Conservation (phyloP, 2,797 vertebrate species). For the Zalophus californianus region DNA sequence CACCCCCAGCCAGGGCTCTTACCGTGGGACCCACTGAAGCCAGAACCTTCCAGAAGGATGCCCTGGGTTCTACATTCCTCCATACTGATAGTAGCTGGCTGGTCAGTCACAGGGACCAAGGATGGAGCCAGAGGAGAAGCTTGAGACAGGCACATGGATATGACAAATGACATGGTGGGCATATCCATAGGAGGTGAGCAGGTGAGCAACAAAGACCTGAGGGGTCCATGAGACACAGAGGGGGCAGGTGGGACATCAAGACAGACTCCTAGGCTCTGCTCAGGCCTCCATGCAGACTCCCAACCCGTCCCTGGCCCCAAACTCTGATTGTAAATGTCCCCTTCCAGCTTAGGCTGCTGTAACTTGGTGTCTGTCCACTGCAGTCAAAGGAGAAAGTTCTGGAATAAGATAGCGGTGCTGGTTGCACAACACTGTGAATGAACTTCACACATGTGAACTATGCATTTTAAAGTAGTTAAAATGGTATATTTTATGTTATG, state of each 20-base stretch:
- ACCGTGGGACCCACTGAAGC: too few relatives aligned
- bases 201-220: background rate
- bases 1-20: too few relatives aligned
- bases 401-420: background rate
- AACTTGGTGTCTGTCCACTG: background rate
- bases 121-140: too few relatives aligned
- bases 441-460: fast-evolving
- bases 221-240: background rate
- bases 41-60: too few relatives aligned
- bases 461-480: background rate
- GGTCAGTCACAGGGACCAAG: too few relatives aligned
- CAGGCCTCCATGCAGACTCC: fast-evolving
- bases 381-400: background rate
- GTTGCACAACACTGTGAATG: fast-evolving
- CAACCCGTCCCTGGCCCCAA: too few relatives aligned
- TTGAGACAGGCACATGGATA: too few relatives aligned
- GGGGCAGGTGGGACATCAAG: background rate
- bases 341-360: too few relatives aligned
- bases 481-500: too few relatives aligned
- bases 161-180: background rate
- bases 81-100: too few relatives aligned
- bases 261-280: background rate
- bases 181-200: background rate
- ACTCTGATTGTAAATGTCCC: too few relatives aligned
- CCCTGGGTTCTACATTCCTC: too few relatives aligned